Evolutionary conservation across 2,113 vertebrate species (phyloP).

Genomic region (Blennius ocellaris): DNA sequence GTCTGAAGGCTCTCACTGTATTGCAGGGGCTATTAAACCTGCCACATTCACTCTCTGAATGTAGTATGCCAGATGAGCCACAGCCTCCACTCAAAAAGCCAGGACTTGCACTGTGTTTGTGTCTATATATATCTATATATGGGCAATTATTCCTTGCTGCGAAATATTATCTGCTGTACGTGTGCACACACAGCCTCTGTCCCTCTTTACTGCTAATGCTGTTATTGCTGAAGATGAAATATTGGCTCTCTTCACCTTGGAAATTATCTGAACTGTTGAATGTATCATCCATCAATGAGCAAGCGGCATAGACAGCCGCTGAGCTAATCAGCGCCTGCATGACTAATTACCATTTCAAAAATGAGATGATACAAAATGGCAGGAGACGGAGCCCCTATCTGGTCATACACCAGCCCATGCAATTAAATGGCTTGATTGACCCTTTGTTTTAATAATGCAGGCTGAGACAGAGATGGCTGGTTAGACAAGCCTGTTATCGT

Average conservation of each 20-base stretch:
- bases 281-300: slow-evolving; percentile 77
- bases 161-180: slow-evolving; percentile 60
- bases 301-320: slow-evolving; percentile 59
- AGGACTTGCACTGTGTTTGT: slow-evolving; percentile 13
- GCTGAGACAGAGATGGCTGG: slow-evolving; percentile 63
- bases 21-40: slow-evolving; percentile 46
- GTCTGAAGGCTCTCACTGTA: slow-evolving; percentile 53
- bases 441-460: slow-evolving; percentile 79
- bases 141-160: slow-evolving; percentile 68
- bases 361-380: slow-evolving; percentile 77
- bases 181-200: background rate
- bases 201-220: slow-evolving; percentile 50
- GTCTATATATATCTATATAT: background rate
- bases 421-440: slow-evolving; percentile 81
- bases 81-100: slow-evolving; percentile 25
- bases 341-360: slow-evolving; percentile 80
- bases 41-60: slow-evolving; percentile 47
- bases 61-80: slow-evolving; percentile 40
- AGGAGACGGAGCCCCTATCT: slow-evolving; percentile 67
- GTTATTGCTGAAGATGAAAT: slow-evolving; percentile 76
- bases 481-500: slow-evolving; percentile 68
- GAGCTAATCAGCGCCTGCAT: slow-evolving; percentile 79
- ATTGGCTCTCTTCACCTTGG: slow-evolving; percentile 73
- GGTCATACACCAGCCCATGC: slow-evolving; percentile 71
- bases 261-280: slow-evolving; percentile 74